A percentile compares a stretch with the other conserved stretches of the same genome.
Conservation (phyloP, 92 coral and sea anemone genomes). For the Siderastrea siderea region DNA sequence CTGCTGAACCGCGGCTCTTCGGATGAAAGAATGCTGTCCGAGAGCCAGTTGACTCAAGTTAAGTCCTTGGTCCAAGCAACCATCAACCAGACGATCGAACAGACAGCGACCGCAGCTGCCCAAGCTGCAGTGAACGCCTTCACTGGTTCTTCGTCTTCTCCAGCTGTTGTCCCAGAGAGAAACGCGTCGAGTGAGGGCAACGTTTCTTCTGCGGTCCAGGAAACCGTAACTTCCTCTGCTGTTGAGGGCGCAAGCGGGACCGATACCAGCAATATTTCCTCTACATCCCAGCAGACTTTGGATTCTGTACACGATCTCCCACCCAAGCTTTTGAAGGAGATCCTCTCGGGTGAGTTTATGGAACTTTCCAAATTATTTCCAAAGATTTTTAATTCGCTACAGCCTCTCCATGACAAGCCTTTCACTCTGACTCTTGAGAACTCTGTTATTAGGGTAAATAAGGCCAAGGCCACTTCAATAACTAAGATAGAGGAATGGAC, state of each 20-base stretch:
- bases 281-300: too few relatives aligned
- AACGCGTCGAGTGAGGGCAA: too few relatives aligned
- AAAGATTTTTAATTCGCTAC: not conserved
- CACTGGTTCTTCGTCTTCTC: not conserved
- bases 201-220: not conserved
- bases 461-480: constrained; percentile 35
- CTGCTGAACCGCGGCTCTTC: too few relatives aligned
- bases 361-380: too few relatives aligned
- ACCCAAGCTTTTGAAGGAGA: constrained; percentile 22
- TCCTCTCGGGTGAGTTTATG: constrained; percentile 52
- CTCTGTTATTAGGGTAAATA: not conserved
- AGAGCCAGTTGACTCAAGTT: constrained; percentile 22
- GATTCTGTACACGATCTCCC: constrained; percentile 52
- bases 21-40: constrained; percentile 1
- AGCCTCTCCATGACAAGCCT: constrained; percentile 33
- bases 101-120: too few relatives aligned
- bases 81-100: not conserved
- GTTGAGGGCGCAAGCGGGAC: not conserved
- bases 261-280: too few relatives aligned
- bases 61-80: constrained; percentile 17
- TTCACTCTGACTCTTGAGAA: constrained; percentile 25
- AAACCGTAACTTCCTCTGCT: not conserved
- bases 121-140: not conserved
- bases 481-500: constrained; percentile 40
- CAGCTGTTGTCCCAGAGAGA: not conserved